These are phyloP conservation scores for Drosophila murphyi DNA, from an alignment of 1,140 invertebrate species.

Conservation along the genomic window DNA sequence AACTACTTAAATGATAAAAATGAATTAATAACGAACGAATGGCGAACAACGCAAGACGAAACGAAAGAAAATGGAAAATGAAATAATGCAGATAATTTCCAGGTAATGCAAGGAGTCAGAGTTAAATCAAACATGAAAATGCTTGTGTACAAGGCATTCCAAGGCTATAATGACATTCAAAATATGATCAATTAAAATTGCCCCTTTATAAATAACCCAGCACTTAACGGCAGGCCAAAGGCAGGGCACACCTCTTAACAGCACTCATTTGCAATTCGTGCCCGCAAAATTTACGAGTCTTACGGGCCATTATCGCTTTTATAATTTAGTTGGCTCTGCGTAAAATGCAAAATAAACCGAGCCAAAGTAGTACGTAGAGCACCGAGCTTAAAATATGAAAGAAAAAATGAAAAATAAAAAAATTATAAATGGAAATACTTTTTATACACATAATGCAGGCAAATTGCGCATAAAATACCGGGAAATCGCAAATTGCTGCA, in stretches of 20 bases:
- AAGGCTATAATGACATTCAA: conserved; percentile 6
- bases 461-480: conserved; percentile 40
- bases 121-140: conserved; percentile 17
- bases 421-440: conserved; percentile 16
- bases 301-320: conserved; percentile 76
- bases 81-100: conserved; percentile 43
- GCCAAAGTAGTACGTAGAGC: not conserved
- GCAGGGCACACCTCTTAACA: conserved; percentile 36
- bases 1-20: conserved; percentile 52
- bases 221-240: conserved; percentile 36
- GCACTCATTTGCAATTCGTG: conserved; percentile 39
- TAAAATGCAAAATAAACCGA: conserved; percentile 24
- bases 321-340: conserved; percentile 61
- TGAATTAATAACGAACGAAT: conserved; percentile 69
- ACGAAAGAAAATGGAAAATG: conserved; percentile 23
- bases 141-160: not conserved
- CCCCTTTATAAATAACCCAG: conserved; percentile 28
- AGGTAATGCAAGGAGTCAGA: conserved; percentile 17
- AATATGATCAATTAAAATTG: conserved; percentile 39
- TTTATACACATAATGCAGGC: conserved; percentile 38
- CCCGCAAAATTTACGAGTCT: conserved; percentile 68
- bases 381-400: conserved; percentile 11
- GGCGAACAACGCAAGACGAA: conserved; percentile 49
- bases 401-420: conserved; percentile 18
- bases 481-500: conserved; percentile 31